Evolutionary conservation across 2,888 invertebrate species (phyloP).

Genomic region (Nemotelus nigrinus): DNA sequence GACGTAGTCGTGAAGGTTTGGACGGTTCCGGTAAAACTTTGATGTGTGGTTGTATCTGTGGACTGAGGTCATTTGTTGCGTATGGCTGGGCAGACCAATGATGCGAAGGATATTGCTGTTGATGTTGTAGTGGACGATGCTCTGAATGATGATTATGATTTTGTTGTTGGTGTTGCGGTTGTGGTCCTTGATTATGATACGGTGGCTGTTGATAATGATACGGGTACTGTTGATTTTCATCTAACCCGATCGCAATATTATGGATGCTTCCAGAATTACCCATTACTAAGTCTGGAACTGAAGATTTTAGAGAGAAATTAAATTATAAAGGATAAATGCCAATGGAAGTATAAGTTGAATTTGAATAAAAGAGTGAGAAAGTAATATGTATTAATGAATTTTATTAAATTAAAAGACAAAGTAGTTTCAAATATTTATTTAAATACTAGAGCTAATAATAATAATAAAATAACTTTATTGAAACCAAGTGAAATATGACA

Average conservation of each 20-base stretch:
- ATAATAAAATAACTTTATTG: too few relatives aligned
- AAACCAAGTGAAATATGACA: too few relatives aligned
- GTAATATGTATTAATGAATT: too few relatives aligned
- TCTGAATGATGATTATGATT: slow-evolving; percentile 30
- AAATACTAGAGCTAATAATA: too few relatives aligned
- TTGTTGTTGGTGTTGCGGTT: slow-evolving; percentile 53
- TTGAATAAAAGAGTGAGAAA: too few relatives aligned
- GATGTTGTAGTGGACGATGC: slow-evolving; percentile 40
- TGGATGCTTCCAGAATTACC: slow-evolving; percentile 60
- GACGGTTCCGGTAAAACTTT: slow-evolving; percentile 78
- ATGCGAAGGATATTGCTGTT: too few relatives aligned
- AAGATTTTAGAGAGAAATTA: too few relatives aligned
- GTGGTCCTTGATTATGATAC: slow-evolving; percentile 53
- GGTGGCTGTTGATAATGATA: slow-evolving; percentile 48
- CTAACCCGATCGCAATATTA: slow-evolving; percentile 51
- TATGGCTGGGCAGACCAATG: slow-evolving; percentile 13
- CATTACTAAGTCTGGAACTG: slow-evolving; percentile 52
- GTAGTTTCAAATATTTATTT: too few relatives aligned
- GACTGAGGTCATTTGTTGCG: slow-evolving; percentile 16
- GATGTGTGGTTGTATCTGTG: slow-evolving; percentile 49
- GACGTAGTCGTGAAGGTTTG: slow-evolving; percentile 70
- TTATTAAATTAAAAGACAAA: too few relatives aligned
- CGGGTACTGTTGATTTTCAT: slow-evolving; percentile 23
- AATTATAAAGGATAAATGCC: too few relatives aligned
- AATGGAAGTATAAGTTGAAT: too few relatives aligned